phyloP scores from a whole-genome alignment of 2,797 vertebrate species.

The Phrynocephalus forsythii region DNA sequence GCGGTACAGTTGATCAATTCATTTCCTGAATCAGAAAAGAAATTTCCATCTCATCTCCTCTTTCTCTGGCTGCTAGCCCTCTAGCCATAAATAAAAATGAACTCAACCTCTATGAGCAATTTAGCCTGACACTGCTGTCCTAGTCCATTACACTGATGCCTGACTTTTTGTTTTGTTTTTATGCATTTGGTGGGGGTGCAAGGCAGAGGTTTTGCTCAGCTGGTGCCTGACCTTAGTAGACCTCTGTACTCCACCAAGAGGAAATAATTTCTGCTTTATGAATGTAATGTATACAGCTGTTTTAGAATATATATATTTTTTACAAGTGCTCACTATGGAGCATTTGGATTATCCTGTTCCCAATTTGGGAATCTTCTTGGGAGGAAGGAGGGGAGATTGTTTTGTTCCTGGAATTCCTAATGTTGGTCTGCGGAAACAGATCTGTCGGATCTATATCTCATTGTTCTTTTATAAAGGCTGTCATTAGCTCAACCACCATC shows the following conservation, averaged over 20 bases:
- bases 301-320: neutral
- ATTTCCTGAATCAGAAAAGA: constrained; percentile 39
- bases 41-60: constrained; percentile 51
- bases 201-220: constrained; percentile 25
- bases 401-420: constrained; percentile 21
- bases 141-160: constrained; percentile 52
- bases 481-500: neutral
- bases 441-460: neutral
- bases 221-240: constrained; percentile 33
- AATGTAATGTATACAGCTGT: neutral
- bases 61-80: constrained; percentile 44
- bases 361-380: neutral
- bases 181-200: neutral
- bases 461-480: neutral
- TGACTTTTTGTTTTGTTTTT: constrained; percentile 17
- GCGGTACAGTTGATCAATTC: constrained; percentile 37
- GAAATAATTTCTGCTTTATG: neutral
- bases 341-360: neutral
- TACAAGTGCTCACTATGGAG: neutral
- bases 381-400: neutral
- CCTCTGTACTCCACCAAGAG: neutral
- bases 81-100: constrained; percentile 49
- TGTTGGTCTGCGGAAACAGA: neutral
- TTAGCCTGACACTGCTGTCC: constrained; percentile 62
- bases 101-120: constrained; percentile 55